These are phyloP conservation scores for Cephalopholis sonnerati DNA, from an alignment of 2,113 vertebrate species.

Conservation along the genomic window DNA sequence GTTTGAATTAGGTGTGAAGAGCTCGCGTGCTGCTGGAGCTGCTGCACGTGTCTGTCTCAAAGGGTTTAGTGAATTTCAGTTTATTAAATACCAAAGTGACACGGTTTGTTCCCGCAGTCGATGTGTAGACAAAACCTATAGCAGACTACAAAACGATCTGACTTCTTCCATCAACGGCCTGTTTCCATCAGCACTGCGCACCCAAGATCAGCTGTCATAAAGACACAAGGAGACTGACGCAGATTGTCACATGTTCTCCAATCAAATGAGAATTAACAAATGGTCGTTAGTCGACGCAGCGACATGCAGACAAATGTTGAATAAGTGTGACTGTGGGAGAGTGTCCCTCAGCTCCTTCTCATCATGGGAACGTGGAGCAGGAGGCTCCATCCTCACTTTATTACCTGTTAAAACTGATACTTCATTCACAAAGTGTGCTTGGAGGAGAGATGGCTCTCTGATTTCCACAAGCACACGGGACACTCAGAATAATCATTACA, in stretches of 20 bases:
- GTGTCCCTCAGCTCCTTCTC: slow-evolving; percentile 18
- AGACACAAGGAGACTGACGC: not conserved
- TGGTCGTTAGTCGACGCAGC: not conserved
- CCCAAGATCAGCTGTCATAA: not conserved
- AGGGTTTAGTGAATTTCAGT: not conserved
- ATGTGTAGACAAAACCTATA: too few species aligned
- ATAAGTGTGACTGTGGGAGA: slow-evolving; percentile 54
- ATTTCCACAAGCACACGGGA: slow-evolving; percentile 42
- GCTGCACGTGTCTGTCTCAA: not conserved
- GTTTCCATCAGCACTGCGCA: not conserved
- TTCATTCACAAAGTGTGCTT: slow-evolving; percentile 16
- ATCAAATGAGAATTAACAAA: not conserved
- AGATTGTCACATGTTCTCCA: not conserved
- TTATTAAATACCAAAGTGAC: not conserved
- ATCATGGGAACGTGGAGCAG: slow-evolving; percentile 38
- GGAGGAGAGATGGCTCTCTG: not conserved
- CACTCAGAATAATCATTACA: not conserved
- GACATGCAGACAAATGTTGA: slow-evolving; percentile 28
- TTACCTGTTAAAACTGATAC: slow-evolving; percentile 59
- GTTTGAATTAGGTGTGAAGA: not conserved
- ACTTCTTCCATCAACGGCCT: not conserved
- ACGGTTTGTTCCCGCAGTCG: not conserved
- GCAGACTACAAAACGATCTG: too few species aligned
- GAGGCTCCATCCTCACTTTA: slow-evolving; percentile 47
- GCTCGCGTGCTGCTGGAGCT: slow-evolving; percentile 36